A percentile compares a stretch with the other conserved stretches of the same genome.
phyloP scores from a whole-genome alignment of 2,113 vertebrate genomes.

The Tylochromis polylepis region DNA sequence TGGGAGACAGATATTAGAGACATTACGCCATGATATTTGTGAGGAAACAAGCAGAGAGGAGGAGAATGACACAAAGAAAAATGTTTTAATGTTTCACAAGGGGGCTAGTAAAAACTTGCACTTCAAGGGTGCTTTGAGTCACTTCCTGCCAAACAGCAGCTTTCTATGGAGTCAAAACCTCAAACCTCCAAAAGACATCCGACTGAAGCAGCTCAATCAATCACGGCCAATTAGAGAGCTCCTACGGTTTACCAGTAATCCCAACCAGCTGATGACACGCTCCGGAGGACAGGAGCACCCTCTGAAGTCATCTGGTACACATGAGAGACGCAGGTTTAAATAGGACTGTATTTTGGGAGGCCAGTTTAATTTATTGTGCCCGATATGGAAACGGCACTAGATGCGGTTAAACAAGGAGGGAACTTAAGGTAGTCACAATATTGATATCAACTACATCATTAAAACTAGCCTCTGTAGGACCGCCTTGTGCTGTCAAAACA shows the following conservation, averaged over 20 bases:
- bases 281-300: conserved; percentile 15
- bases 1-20: neutral
- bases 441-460: neutral
- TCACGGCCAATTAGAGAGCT: conserved; percentile 56
- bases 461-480: neutral
- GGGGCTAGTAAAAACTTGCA: neutral
- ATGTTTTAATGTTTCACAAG: neutral
- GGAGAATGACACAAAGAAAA: neutral
- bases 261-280: conserved; percentile 37
- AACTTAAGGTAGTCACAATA: conserved; percentile 4
- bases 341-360: neutral
- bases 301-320: neutral
- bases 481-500: neutral
- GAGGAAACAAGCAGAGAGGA: neutral
- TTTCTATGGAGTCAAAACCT: conserved; percentile 22
- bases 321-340: neutral
- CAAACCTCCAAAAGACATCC: conserved; percentile 21
- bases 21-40: neutral
- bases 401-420: conserved; percentile 7
- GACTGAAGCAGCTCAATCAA: conserved; percentile 52
- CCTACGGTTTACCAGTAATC: conserved; percentile 40
- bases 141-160: conserved; percentile 14
- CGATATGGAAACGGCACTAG: neutral
- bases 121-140: conserved; percentile 1
- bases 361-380: neutral